Base-by-base conservation (phyloP, 2,113 vertebrate genomes). In the Forbesichthys papilliferus region DNA sequence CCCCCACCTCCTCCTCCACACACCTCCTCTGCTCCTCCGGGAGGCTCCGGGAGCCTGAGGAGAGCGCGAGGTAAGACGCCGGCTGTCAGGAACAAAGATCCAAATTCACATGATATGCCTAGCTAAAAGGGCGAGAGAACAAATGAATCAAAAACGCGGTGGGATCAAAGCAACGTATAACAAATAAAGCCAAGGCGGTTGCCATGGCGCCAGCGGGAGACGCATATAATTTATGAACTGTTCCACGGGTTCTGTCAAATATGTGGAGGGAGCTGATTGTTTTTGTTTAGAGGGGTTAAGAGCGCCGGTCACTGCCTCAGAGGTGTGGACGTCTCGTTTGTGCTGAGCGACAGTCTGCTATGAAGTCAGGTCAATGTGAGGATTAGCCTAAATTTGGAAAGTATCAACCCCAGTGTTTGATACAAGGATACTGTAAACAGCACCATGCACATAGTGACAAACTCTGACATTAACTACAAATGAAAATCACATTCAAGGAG, bases 51-150 rank as follows among this genome's bases (percentile, higher is more conserved):
- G 71, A 91, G 91, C 88, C 90, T 88, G 88, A 85, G 87, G 89
- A 91, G 90, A 86, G 90, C 88, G 89, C 81, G 77, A 92, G 86
- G 90, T 90, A 92, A 93, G 93, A 92, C 86, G 88, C 86, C 88
- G 86, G 89, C 91, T 93, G 93, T 94, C 93, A 93, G 90, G 90
- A 93, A 92, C 93, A 94, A 94, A 94, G 91, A 90, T 87, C 79
- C 86, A 90, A 89, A 93, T 91, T 92, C 90, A 90, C 88, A 92
- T 92, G 92, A 94, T 93, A 87, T 93, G 92, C 91, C 93, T 92
- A 92, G 91, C 92, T 92, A 92, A 92, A 94, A 93, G 91, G 90
- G 91, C 84, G 90, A 92, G 76, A 91, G 92, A 87, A 91, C 87
- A 90, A 90, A 88, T 89, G 87, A 92, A 93, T 94, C 92, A 94